Percentiles rank a stretch among this genome's conserved stretches.
phyloP scores from a whole-genome alignment of 2,113 vertebrate genomes.

The Macrotis lagotis region DNA sequence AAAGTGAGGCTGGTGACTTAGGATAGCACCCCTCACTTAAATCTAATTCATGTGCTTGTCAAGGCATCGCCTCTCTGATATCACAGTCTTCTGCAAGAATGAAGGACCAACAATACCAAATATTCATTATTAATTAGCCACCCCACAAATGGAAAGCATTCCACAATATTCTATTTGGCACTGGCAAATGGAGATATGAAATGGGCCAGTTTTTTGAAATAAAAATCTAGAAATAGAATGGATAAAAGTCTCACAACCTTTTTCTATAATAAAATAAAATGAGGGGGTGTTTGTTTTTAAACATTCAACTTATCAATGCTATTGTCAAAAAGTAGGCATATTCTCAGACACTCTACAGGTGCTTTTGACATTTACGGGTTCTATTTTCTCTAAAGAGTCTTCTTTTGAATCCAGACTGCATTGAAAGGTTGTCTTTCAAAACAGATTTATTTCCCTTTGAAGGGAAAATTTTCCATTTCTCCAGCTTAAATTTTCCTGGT shows the following conservation, averaged over 20 bases:
- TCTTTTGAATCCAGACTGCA: constrained; percentile 80
- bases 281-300: constrained; percentile 74
- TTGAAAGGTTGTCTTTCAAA: constrained; percentile 82
- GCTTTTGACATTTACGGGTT: constrained; percentile 83
- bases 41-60: too few relatives aligned
- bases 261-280: constrained; percentile 72
- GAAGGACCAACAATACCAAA: too few relatives aligned
- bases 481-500: constrained; percentile 80
- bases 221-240: constrained; percentile 67
- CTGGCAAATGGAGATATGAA: constrained; percentile 52
- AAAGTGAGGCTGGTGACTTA: too few relatives aligned
- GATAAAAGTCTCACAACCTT: constrained; percentile 46
- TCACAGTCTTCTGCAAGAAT: too few relatives aligned
- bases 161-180: constrained; percentile 47
- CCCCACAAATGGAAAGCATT: constrained; percentile 13
- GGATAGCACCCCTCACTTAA: too few relatives aligned
- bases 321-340: constrained; percentile 80
- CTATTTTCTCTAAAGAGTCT: constrained; percentile 83
- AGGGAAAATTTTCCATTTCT: constrained; percentile 76
- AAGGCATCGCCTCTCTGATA: too few relatives aligned
- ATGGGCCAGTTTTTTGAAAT: constrained; percentile 60
- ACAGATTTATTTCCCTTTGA: constrained; percentile 80
- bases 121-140: not conserved
- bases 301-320: constrained; percentile 79
- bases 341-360: constrained; percentile 80